Evolutionary conservation across 2,888 invertebrate genomes (phyloP).

Genomic region (Chironomus riparius): DNA sequence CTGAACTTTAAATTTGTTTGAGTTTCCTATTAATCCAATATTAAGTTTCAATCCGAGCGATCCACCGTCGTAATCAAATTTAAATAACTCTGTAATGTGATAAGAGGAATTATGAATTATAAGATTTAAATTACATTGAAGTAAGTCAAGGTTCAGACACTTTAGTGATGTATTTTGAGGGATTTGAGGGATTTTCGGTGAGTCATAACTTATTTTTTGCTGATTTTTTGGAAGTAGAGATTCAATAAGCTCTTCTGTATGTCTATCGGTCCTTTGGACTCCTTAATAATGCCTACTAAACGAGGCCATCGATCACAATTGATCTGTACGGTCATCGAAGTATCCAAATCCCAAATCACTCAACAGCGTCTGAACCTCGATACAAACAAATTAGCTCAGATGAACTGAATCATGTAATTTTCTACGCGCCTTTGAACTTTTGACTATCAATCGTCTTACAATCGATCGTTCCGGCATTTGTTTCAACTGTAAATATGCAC

Average conservation of each 20-base stretch:
- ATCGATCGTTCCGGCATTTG: not conserved
- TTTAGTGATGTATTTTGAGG: no score
- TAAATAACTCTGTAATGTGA: constrained; percentile 1
- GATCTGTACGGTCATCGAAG: no score
- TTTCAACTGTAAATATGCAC: no score
- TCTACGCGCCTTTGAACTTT: constrained; percentile 12
- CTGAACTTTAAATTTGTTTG: not conserved
- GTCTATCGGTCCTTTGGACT: no score
- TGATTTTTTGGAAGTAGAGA: no score
- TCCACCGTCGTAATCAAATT: not conserved
- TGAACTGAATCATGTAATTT: not conserved
- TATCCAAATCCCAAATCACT: not conserved
- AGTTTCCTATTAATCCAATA: not conserved
- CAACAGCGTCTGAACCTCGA: no score
- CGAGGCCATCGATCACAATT: no score
- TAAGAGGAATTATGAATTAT: not conserved
- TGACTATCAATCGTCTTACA: constrained; percentile 7
- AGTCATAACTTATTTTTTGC: no score
- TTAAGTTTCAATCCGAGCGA: not conserved
- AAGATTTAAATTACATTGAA: not conserved
- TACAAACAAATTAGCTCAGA: not conserved
- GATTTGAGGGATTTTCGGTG: no score
- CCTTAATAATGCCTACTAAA: no score
- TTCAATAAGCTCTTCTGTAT: no score
- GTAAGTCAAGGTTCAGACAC: no score